These are phyloP conservation scores for Achlya flavicornis DNA, from an alignment of 2,888 invertebrate genomes.

Conservation along the genomic window DNA sequence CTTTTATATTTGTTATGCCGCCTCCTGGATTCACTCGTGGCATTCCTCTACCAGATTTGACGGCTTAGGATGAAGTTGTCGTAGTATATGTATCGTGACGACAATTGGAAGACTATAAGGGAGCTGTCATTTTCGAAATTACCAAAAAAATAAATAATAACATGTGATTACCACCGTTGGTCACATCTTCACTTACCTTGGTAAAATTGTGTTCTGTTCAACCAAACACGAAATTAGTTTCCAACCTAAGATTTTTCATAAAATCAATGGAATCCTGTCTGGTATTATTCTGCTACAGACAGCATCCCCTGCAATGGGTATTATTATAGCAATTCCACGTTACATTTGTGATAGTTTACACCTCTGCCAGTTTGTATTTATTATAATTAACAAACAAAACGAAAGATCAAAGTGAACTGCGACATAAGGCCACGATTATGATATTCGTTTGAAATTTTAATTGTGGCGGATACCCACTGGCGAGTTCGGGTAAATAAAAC, in stretches of 20 bases:
- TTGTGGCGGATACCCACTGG: constrained; percentile 36
- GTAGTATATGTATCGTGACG: background rate
- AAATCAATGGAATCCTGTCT: too few species aligned
- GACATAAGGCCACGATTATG: constrained; percentile 39
- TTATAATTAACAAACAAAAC: constrained; percentile 21
- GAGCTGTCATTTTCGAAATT: too few species aligned
- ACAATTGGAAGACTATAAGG: too few species aligned
- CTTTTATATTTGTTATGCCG: constrained; percentile 21
- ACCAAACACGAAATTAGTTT: too few species aligned
- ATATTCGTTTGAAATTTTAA: constrained; percentile 49
- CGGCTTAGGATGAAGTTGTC: background rate
- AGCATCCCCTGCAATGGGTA: background rate
- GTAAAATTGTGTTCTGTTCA: too few species aligned
- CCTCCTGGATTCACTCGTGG: constrained; percentile 8
- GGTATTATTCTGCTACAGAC: background rate
- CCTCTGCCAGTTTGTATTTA: constrained; percentile 9
- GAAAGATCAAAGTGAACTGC: constrained; percentile 39
- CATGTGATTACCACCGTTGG: too few species aligned
- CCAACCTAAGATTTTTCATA: too few species aligned
- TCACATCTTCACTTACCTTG: too few species aligned
- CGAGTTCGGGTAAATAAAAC: constrained; percentile 37
- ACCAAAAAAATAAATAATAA: too few species aligned
- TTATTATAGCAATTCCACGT: background rate
- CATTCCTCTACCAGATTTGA: background rate
- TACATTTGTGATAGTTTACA: constrained; percentile 10